Percentiles rank a stretch among this genome's conserved stretches.
Evolutionary conservation across 2,888 invertebrate species (phyloP).

Genomic region (Hybos culiciformis): DNA sequence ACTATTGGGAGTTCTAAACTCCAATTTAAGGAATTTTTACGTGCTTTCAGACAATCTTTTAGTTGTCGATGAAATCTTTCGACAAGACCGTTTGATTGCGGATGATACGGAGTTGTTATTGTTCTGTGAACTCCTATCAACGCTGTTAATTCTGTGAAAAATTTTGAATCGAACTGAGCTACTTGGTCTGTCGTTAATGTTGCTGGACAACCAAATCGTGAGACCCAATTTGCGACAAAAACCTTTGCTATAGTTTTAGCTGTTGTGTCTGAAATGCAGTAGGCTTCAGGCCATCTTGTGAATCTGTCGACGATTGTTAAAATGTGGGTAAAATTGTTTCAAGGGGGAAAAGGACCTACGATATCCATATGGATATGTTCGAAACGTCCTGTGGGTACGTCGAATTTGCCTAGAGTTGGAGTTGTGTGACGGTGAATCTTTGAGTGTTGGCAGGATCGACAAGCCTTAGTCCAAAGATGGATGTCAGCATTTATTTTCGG

Average conservation of each 20-base stretch:
- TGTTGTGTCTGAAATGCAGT: constrained; percentile 15
- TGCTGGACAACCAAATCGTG: constrained; percentile 10
- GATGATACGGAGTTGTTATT: constrained; percentile 5
- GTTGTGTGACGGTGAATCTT: constrained; percentile 22
- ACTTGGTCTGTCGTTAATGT: constrained; percentile 13
- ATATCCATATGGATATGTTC: constrained; percentile 26
- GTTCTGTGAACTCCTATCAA: constrained; percentile 1
- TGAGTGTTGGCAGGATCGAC: constrained; percentile 21
- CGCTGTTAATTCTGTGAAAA: constrained; percentile 1
- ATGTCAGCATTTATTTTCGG: constrained; percentile 20
- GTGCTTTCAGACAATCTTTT: constrained; percentile 3
- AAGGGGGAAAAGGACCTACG: constrained; percentile 22
- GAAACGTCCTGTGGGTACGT: constrained; percentile 19
- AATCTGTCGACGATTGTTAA: constrained; percentile 21
- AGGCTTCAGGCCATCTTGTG: constrained; percentile 16
- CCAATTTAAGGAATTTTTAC: constrained; percentile 3
- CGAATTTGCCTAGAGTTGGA: constrained; percentile 14
- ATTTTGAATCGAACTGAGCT: constrained; percentile 7
- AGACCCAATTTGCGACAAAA: constrained; percentile 8
- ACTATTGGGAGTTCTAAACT: constrained; percentile 8
- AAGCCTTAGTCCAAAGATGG: constrained; percentile 20
- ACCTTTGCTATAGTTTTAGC: constrained; percentile 10
- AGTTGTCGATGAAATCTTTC: constrained; percentile 8
- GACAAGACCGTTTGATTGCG: constrained; percentile 7
- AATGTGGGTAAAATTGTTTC: constrained; percentile 16